Base-by-base conservation (phyloP, 1,140 invertebrate genomes). In the Neodiprion pinetum region DNA sequence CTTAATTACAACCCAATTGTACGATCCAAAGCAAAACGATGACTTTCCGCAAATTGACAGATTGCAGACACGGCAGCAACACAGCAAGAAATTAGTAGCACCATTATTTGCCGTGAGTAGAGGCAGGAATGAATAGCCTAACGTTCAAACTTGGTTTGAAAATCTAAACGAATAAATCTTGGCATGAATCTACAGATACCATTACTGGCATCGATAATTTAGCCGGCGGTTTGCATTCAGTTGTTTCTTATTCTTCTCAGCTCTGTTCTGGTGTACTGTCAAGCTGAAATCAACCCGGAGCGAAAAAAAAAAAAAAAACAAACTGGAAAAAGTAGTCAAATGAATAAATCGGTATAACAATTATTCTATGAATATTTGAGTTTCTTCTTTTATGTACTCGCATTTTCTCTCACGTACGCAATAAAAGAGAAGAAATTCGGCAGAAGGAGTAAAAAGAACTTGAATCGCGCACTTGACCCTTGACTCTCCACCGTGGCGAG, bases 151-250 rank as follows among this genome's bases (percentile, higher is more conserved):
- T 82, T 83, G 80, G 76, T 83, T 77, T 21, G 78, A 81, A 84
- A 84, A 84, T 86, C 84, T 79, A 83, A 87, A 83, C 81, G 80
- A 80, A 75, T 84, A 83, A 87, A 86, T 87, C 84, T 85, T 84
- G 80, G 85, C 83, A 17, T 82, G 82, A 21, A 21, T 21, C 17
- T 21, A 21, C 17, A 21, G 84, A 76, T 77, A 83, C 83, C 81
- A 80, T 86, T 85, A 87, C 86, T 86, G 85, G 85, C 85, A 87
- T 86, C 85, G 78, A 82, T 86, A 86, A 87, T 87, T 85, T 80
- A 83, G 82, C 86, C 85, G 85, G 82, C 77, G 77, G 81, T 78
- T 79, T 74, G 77, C 77, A 80, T 72, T 61, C 1, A n/a, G 50
- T 53, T 53, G 17, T 21, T 21, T 1, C 17, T 21, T 21, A 21